Percentiles rank a stretch among this genome's conserved stretches.
Evolutionary conservation across 1,140 invertebrate genomes (phyloP).

Genomic region (Nautilus pompilius): DNA sequence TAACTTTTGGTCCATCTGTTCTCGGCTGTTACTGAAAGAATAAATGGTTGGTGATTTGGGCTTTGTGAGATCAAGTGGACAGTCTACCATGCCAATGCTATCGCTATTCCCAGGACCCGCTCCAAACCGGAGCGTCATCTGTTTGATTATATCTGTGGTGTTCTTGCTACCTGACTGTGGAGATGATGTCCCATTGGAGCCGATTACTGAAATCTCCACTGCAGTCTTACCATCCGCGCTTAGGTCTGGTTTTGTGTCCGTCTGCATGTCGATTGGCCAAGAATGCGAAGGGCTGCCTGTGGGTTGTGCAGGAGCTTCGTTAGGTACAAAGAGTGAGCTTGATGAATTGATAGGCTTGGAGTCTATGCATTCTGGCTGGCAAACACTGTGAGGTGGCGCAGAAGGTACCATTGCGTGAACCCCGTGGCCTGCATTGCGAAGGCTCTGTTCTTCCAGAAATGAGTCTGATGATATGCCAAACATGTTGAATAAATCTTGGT

Average conservation of each 20-base stretch:
- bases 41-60: conserved; percentile 25
- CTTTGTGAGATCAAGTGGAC: conserved; percentile 39
- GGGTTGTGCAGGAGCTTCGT: conserved; percentile 12
- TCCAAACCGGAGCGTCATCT: conserved; percentile 26
- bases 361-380: not conserved
- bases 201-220: conserved; percentile 30
- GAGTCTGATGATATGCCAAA: conserved; percentile 44
- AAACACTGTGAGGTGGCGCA: not conserved
- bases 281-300: conserved; percentile 13
- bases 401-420: not conserved
- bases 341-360: not conserved
- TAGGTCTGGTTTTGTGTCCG: conserved; percentile 8
- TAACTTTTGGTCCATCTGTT: conserved; percentile 1
- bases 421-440: conserved; percentile 5
- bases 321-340: conserved; percentile 4
- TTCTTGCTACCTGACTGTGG: conserved; percentile 5
- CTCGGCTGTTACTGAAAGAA: conserved; percentile 5
- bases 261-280: conserved; percentile 8
- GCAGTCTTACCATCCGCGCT: conserved; percentile 12
- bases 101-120: conserved; percentile 8
- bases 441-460: conserved; percentile 36
- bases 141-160: conserved; percentile 24
- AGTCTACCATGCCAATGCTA: conserved; percentile 13
- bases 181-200: conserved; percentile 31
- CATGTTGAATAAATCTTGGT: conserved; percentile 49